A percentile compares a stretch with the other conserved stretches of the same genome.
phyloP scores from a whole-genome alignment of 30 jellyfish, hydroid and myxozoan genomes.

The Nemopilema nomurai region DNA sequence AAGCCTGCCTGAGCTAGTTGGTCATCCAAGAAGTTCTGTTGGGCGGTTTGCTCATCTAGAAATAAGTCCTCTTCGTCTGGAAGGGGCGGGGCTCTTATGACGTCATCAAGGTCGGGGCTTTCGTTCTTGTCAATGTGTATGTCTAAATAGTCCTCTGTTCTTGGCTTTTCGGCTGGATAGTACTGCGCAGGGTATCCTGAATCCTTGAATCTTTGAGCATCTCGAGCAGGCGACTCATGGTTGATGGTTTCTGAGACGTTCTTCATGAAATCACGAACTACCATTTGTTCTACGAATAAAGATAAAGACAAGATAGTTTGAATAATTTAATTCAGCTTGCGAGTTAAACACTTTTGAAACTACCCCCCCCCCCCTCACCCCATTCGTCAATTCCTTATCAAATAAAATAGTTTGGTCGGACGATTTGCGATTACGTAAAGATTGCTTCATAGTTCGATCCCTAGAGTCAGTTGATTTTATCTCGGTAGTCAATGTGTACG shows the following conservation, averaged over 20 bases:
- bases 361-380: no score
- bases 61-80: slow-evolving; percentile 6
- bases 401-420: no score
- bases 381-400: no score
- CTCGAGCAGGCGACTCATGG: slow-evolving; percentile 5
- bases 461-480: no score
- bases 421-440: no score
- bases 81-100: slow-evolving; percentile 17
- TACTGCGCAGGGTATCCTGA: not conserved
- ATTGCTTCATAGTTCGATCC: no score
- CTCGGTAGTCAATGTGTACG: no score
- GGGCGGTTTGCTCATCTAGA: not conserved
- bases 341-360: no score
- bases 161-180: slow-evolving; percentile 32
- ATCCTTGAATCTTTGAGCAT: not conserved
- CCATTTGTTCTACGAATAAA: slow-evolving; percentile 45
- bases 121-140: slow-evolving; percentile 5
- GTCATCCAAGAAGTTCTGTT: not conserved
- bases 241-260: slow-evolving; percentile 28
- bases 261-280: slow-evolving; percentile 49
- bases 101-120: not conserved
- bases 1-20: slow-evolving; percentile 2
- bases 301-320: not conserved
- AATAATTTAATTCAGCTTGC: no score
- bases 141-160: slow-evolving; percentile 52